These are phyloP conservation scores for Nymphalis polychloros DNA, from an alignment of 2,888 invertebrate genomes.

Conservation along the genomic window DNA sequence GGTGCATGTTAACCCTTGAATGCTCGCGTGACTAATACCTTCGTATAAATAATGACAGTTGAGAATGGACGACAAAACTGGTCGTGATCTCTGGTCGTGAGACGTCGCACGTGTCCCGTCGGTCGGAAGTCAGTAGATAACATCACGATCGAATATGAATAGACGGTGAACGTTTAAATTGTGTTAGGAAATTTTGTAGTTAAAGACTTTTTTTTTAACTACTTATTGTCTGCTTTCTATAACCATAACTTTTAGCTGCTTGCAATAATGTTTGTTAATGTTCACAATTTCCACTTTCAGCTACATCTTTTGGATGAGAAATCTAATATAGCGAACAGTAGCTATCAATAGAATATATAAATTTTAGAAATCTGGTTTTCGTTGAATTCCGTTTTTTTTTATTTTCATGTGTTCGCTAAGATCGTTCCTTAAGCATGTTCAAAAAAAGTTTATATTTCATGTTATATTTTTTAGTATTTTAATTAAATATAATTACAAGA, in stretches of 20 bases:
- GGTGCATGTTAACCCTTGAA: slow-evolving; percentile 19
- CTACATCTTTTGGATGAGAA: no score
- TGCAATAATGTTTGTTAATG: no score
- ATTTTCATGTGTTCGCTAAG: no score
- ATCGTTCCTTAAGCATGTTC: no score
- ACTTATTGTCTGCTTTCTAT: no score
- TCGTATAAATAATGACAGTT: slow-evolving; percentile 15
- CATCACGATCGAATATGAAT: slow-evolving; percentile 17
- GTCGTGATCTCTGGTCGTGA: slow-evolving; percentile 47
- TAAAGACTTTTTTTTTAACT: no score
- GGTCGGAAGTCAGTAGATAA: slow-evolving; percentile 24
- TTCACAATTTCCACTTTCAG: no score
- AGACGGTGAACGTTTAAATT: background rate
- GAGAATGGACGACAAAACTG: slow-evolving; percentile 40
- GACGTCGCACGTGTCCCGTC: slow-evolving; percentile 42
- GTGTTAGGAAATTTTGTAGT: background rate
- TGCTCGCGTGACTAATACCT: slow-evolving; percentile 20
- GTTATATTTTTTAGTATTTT: background rate
- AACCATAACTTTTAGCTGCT: no score
- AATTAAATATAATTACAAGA: background rate
- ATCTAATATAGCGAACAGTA: no score
- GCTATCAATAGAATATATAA: no score
- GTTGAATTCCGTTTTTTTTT: no score
- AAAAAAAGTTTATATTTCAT: background rate
- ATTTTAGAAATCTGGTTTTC: no score